Percentiles rank a stretch among this genome's conserved stretches.
Conservation (phyloP, 2,113 vertebrate genomes). For the Gambusia affinis region DNA sequence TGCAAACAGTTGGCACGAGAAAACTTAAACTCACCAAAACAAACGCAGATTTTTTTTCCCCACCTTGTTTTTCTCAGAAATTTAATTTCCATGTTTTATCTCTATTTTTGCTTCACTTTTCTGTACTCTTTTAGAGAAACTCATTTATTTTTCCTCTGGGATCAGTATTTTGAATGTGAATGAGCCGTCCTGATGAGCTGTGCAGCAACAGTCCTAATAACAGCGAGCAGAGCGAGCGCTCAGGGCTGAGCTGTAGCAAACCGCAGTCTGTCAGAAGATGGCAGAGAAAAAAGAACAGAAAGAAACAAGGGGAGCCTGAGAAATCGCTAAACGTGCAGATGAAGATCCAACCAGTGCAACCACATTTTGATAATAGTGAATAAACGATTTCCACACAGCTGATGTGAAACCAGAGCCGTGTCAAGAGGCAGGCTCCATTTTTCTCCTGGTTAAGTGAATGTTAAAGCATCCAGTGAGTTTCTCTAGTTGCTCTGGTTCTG, state of each 20-base stretch:
- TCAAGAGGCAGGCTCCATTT: background rate
- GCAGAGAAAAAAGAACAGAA: background rate
- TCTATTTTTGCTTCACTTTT: background rate
- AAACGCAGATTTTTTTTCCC: background rate
- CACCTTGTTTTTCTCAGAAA: background rate
- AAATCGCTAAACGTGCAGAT: conserved; percentile 15
- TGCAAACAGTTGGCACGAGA: conserved; percentile 18
- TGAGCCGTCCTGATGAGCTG: background rate
- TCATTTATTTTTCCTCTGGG: background rate
- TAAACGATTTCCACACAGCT: background rate
- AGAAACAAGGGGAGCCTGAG: background rate
- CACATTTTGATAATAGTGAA: background rate
- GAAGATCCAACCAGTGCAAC: background rate
- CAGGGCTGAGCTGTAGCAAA: background rate
- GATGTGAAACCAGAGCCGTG: background rate
- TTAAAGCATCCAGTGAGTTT: conserved; percentile 57
- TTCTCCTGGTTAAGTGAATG: conserved; percentile 30
- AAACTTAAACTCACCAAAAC: background rate
- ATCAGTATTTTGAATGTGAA: too few relatives aligned
- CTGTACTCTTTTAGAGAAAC: background rate
- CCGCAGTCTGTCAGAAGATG: background rate
- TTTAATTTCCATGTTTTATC: background rate
- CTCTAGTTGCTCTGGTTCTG: conserved; percentile 58
- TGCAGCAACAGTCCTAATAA: background rate
- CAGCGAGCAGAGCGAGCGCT: background rate